Base-by-base conservation (phyloP, 2,888 invertebrate genomes). In the Drosophila setosimentum region DNA sequence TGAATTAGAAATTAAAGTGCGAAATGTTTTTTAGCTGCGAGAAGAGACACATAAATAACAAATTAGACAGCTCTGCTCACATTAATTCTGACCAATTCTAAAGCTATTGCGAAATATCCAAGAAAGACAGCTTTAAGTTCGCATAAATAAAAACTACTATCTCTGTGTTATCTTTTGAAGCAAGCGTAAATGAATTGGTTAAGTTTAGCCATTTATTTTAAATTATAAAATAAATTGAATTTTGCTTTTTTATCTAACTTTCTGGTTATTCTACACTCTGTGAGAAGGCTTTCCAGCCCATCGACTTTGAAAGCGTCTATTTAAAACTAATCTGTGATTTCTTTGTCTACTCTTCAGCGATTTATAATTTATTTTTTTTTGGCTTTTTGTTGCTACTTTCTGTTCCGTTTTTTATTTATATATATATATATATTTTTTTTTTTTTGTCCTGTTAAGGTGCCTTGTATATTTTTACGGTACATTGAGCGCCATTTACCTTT, bases 231-330 rank as follows among this genome's bases (percentile, higher is more conserved):
- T n/a, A 40, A 24, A 24, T 58, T 30, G 21, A 42, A 37, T 49
- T 48, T 37, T 10, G 29, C 35, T 73, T 48, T 70, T 60, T 65
- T 61, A n/a, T 45, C 50, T 45, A 51, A 10, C 11, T 64, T 65
- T 48, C 64, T 33, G 16, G n/a, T 40, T 57, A 3, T 37, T 40
- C 13, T 21, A 3, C 13, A 13, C 35, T 50, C 24, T 30, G 62
- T 27, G 81, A 73, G 65, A 77, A 71, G 83, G 81, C 75, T 83
- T 84, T 85, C 81, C 87, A 70, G 80, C 21, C 74, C 84, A 85
- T 57, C 84, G 83, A 70, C 58, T 66, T 45, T 0, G 51, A 68
- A 57, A 62, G 62, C 51, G 59, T 68, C 63, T 66, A 64, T 73
- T 75, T 66, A 69, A 76, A 84, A 77, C 72, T 75, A 80, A 83